Percentiles rank a stretch among this genome's conserved stretches.
phyloP scores from a whole-genome alignment of 2,888 invertebrate genomes.

The Aphidoletes aphidimyza region DNA sequence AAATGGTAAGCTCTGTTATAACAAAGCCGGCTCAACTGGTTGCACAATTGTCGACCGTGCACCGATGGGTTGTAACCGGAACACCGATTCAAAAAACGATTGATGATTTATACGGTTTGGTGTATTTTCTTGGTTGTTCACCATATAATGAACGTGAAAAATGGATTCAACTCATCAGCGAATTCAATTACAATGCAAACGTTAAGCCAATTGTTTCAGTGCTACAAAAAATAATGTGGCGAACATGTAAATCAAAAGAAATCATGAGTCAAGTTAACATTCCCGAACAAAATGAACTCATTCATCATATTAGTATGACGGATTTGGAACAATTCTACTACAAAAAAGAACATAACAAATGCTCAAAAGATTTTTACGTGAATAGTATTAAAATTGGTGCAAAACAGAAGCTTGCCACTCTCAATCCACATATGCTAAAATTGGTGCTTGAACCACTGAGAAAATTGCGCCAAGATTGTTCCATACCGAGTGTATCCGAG shows the following conservation, averaged over 20 bases:
- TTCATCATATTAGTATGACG: conserved; percentile 74
- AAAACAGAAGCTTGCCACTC: conserved; percentile 66
- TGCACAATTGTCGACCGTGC: conserved; percentile 67
- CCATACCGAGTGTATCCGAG: conserved; percentile 73
- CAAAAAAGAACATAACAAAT: conserved; percentile 70
- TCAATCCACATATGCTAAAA: conserved; percentile 67
- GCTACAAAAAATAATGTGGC: conserved; percentile 73
- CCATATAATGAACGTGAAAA: conserved; percentile 59
- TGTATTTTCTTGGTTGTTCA: conserved; percentile 66
- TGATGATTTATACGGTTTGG: conserved; percentile 66
- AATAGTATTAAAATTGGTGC: conserved; percentile 66
- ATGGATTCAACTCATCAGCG: not conserved
- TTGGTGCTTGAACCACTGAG: conserved; percentile 72
- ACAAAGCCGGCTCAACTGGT: conserved; percentile 69
- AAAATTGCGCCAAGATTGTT: conserved; percentile 76
- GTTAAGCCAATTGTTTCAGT: conserved; percentile 66
- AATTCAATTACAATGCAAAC: not conserved
- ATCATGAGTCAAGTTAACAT: conserved; percentile 76
- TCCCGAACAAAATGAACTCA: conserved; percentile 71
- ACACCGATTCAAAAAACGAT: conserved; percentile 75
- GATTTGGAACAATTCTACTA: conserved; percentile 81
- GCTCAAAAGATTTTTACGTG: conserved; percentile 67
- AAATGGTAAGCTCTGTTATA: conserved; percentile 76
- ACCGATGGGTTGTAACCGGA: conserved; percentile 81
- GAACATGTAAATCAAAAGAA: conserved; percentile 73